Conservation (phyloP, 2,797 vertebrate species). For the Leucoraja ocellata region DNA sequence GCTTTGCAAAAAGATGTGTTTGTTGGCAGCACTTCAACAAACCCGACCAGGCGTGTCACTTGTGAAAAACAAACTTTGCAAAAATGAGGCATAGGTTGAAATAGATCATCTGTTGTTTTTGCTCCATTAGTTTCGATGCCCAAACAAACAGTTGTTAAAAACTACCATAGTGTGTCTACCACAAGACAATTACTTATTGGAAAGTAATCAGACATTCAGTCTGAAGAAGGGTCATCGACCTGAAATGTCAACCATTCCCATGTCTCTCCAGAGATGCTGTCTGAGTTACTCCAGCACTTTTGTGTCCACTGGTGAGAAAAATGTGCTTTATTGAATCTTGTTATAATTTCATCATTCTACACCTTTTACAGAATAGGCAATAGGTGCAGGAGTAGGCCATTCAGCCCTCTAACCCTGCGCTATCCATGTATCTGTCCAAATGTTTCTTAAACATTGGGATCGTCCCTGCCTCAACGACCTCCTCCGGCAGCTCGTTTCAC, state of each 20-base stretch:
- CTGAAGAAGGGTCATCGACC: too few relatives aligned
- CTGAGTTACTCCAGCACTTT: too few relatives aligned
- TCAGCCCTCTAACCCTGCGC: too few relatives aligned
- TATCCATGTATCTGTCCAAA: too few relatives aligned
- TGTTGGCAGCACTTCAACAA: not conserved
- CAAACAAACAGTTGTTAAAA: not conserved
- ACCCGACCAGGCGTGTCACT: not conserved
- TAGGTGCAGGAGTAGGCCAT: too few relatives aligned
- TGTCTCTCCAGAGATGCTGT: too few relatives aligned
- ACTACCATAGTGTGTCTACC: not conserved
- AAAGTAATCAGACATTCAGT: too few relatives aligned
- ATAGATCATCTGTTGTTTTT: not conserved
- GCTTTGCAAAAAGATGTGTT: not conserved
- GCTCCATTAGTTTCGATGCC: not conserved
- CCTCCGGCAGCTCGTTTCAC: too few relatives aligned
- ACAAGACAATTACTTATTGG: not conserved
- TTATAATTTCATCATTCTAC: not conserved
- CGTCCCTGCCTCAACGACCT: too few relatives aligned
- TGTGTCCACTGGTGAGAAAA: not conserved
- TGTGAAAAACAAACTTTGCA: not conserved
- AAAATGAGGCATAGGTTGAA: not conserved
- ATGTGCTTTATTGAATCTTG: not conserved
- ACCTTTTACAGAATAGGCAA: not conserved
- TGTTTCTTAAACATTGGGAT: too few relatives aligned
- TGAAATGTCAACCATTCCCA: too few relatives aligned